Base-by-base conservation (phyloP, 1,140 invertebrate species). In the Lordiphosa clarofinis region DNA sequence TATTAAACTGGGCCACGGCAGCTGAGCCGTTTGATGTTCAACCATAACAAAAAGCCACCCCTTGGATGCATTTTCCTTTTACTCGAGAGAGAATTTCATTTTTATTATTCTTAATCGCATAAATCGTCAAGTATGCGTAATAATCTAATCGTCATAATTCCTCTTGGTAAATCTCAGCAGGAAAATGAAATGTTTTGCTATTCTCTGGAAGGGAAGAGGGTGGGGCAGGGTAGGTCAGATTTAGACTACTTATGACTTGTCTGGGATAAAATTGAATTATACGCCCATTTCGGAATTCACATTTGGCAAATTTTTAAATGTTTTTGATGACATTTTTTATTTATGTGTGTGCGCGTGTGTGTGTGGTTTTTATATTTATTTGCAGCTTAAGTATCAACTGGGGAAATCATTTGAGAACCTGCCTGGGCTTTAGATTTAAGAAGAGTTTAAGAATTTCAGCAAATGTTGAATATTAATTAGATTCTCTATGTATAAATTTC, bases 131-230 rank as follows among this genome's bases (percentile, higher is more conserved):
- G 78, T 76, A 82, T 82, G 76, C 78, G 78, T 82, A 82, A 82
- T 82, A 82, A 82, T 82, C 76, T 76, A 82, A 82, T 82, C 76
- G 67, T 69, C 62, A 68, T 81, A 82, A 81, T 82, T 81, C 72
- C 56, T 38, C 42, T 46, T 46, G 50, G 67, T 59, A 65, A 84
- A 82, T 82, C 76, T 72, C 58, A 36, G 57, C 76, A 58, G 47
- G 60, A 59, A 68, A 79, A 56, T 50, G 28, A 12, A 24, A 44
- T 21, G 21, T 21, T 21, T 21, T 21, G 21, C 21, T 52, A 37
- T 31, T 15, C 31, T n/a, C 8, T 28, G n/a, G 19, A 4, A 10
- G 36, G 15, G 6, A 12, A 5, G 24, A 8, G 9, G 11, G 10
- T 28, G n/a, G 10, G 36, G 31, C 39, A 35, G 21, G 24, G 24